These are phyloP conservation scores for Pterophyllum scalare DNA, from an alignment of 2,113 vertebrate genomes.

Conservation along the genomic window DNA sequence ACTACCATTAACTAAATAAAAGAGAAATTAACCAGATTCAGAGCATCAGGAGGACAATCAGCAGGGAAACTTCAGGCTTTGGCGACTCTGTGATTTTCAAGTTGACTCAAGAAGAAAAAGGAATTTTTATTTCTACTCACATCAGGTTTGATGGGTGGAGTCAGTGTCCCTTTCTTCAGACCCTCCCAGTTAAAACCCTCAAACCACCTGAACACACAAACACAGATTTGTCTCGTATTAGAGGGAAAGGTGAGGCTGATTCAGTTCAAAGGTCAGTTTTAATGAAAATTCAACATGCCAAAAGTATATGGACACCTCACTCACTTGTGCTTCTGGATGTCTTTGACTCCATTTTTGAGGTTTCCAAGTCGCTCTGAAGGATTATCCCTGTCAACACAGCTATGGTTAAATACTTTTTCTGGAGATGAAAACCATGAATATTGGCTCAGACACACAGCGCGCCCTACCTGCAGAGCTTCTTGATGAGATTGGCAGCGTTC, in stretches of 20 bases:
- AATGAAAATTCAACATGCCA: background rate
- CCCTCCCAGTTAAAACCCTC: constrained; percentile 99
- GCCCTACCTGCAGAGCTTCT: constrained; percentile 96
- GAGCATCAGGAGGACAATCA: background rate
- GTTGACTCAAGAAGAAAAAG: background rate
- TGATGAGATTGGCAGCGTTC: constrained; percentile 96
- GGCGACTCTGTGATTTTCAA: no score
- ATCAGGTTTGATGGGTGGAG: constrained; percentile 92
- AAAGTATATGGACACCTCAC: constrained; percentile 50
- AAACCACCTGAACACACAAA: constrained; percentile 87
- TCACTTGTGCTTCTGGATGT: constrained; percentile 99
- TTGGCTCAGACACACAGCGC: background rate
- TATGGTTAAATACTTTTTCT: background rate
- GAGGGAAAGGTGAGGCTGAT: background rate
- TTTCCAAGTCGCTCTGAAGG: constrained; percentile 96
- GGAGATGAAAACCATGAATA: background rate
- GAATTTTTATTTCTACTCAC: constrained; percentile 79
- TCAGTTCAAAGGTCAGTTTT: background rate
- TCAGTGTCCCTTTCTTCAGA: constrained; percentile 93
- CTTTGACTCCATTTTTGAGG: constrained; percentile 97
- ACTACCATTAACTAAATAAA: background rate
- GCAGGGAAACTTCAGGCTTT: background rate
- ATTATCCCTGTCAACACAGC: constrained; percentile 85
- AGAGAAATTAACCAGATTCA: accelerated
- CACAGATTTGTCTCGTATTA: background rate